These are phyloP conservation scores for Nomada ferruginata DNA, from an alignment of 2,888 invertebrate genomes.

Conservation along the genomic window DNA sequence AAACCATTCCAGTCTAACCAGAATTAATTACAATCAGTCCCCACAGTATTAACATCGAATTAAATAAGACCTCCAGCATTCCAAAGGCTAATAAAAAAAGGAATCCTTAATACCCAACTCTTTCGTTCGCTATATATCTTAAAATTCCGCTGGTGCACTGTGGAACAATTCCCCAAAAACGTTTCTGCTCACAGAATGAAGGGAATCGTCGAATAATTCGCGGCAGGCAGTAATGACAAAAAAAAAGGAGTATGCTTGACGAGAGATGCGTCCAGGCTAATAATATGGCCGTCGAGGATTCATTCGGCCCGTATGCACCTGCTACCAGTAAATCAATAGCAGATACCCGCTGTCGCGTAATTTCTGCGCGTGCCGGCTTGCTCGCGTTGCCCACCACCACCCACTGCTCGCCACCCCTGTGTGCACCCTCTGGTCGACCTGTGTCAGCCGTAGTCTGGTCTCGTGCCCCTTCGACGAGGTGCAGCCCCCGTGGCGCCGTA, in stretches of 20 bases:
- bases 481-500: slow-evolving; percentile 65
- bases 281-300: slow-evolving; percentile 64
- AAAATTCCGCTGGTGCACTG: no score
- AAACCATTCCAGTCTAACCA: no score
- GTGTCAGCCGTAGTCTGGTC: background rate
- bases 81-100: no score
- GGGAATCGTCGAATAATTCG: background rate
- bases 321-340: slow-evolving; percentile 75
- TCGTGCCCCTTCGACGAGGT: slow-evolving; percentile 44
- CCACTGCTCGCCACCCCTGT: slow-evolving; percentile 12
- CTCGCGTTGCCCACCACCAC: slow-evolving; percentile 27
- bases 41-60: no score
- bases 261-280: slow-evolving; percentile 51
- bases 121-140: no score
- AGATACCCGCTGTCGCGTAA: slow-evolving; percentile 73
- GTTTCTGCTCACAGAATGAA: no score
- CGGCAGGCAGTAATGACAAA: background rate
- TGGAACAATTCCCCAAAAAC: no score
- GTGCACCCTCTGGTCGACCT: slow-evolving; percentile 15
- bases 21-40: no score
- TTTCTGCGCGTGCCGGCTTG: slow-evolving; percentile 63
- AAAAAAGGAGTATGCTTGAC: slow-evolving; percentile 12
- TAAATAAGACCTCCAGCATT: no score
- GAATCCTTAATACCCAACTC: no score
- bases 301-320: slow-evolving; percentile 71